Evolutionary conservation across 2,797 vertebrate genomes (phyloP), one percentile per base, ranked within the genome.

Genomic region (Oryzias sinensis): DNA sequence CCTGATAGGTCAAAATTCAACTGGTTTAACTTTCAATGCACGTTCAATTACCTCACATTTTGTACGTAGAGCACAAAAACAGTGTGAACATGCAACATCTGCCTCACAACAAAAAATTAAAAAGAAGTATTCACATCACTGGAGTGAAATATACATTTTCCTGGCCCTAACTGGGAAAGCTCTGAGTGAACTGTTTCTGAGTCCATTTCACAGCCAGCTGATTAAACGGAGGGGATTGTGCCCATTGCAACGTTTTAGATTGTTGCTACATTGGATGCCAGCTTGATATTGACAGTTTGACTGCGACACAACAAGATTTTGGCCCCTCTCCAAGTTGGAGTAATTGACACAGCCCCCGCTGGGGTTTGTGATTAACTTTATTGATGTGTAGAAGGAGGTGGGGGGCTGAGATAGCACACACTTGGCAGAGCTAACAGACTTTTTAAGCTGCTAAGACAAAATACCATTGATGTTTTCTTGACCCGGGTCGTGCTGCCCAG

Each of bases 361-460:
- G 79, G 69, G 65, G 57, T 68, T 79, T 75, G 75, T 85, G 84
- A 88, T 84, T 80, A 82, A 81, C 65, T 80, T 79, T 82, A 87
- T 84, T 72, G 84, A 87, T 77, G 64, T 67, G 44, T 56, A 62
- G 22, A 43, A 16, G 47, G 62, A 50, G 56, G 62, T 53, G 68
- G 53, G 43, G 60, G 63, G 24, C 16, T 27, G 64, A 63, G 53
- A 54, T 56, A 0, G 1, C 24, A 17, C 47, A 13, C 63, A 64
- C 62, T 64, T 79, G 75, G 70, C 64, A 70, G 58, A 57, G 29
- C 72, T 43, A 70, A 57, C 56, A 37, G 66, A 70, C 56, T 29
- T 81, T 67, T 68, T 20, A 60, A 52, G 70, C 54, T 46, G 50
- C 61, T 57, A 20, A 60, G 57, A 70, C 55, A 45, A 78, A 80